phyloP scores from a whole-genome alignment of 2,888 invertebrate genomes.

The Aproaerema taeniolella region DNA sequence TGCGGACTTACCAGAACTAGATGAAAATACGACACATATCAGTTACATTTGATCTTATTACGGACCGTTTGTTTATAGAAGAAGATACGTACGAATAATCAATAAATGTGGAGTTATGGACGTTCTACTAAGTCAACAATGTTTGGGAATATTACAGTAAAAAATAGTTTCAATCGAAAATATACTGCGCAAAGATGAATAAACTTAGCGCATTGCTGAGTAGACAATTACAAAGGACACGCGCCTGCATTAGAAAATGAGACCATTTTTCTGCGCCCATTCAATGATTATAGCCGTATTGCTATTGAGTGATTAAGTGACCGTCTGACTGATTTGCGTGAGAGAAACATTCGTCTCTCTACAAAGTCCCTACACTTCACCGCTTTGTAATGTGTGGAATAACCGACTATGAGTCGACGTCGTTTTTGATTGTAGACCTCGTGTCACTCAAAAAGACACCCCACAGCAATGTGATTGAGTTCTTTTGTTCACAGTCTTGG shows the following conservation, averaged over 20 bases:
- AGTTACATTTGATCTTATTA: not conserved
- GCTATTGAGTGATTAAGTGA: constrained; percentile 20
- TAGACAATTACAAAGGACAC: constrained; percentile 24
- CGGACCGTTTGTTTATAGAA: not conserved
- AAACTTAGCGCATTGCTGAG: constrained; percentile 1
- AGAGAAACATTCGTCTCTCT: constrained; percentile 21
- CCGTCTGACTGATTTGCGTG: constrained; percentile 29
- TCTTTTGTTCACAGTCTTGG: too few species aligned
- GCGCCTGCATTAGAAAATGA: constrained; percentile 29
- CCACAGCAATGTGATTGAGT: too few species aligned
- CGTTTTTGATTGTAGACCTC: too few species aligned
- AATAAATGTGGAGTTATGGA: too few species aligned
- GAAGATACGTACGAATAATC: not conserved
- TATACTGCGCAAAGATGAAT: not conserved
- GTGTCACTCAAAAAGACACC: too few species aligned
- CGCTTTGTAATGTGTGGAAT: not conserved
- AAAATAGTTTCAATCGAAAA: not conserved
- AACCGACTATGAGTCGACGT: not conserved
- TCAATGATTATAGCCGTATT: constrained; percentile 18
- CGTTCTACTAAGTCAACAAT: too few species aligned
- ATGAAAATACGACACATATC: too few species aligned
- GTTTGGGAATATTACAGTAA: too few species aligned
- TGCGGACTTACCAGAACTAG: not conserved
- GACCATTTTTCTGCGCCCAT: constrained; percentile 18
- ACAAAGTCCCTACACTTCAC: constrained; percentile 1